Percentiles rank a stretch among this genome's conserved stretches.
These are phyloP conservation scores for Aurelia sp. DNA, from an alignment of 30 jellyfish, hydroid and myxozoan genomes.

Conservation along the genomic window DNA sequence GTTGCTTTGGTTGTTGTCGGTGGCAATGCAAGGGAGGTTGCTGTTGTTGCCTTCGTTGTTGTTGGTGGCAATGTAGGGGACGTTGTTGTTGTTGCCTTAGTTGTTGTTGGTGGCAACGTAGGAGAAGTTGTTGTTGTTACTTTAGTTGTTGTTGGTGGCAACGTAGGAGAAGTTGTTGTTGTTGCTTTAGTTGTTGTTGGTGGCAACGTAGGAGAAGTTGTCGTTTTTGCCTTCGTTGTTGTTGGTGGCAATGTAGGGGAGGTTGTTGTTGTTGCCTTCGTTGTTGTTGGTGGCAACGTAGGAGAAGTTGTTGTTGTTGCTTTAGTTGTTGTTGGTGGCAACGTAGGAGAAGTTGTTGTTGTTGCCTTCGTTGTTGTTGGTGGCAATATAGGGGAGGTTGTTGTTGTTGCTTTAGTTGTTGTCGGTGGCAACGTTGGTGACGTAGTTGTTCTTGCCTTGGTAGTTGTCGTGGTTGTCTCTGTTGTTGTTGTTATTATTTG, in stretches of 20 bases:
- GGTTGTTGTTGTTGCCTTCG: too few species aligned
- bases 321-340: not conserved
- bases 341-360: not conserved
- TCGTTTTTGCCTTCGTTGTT: not conserved
- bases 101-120: not conserved
- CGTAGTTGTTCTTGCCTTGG: not conserved
- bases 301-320: not conserved
- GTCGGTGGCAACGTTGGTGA: not conserved
- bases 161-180: slow-evolving; percentile 1
- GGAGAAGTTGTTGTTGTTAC: not conserved
- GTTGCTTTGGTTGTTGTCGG: slow-evolving; percentile 8
- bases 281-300: too few species aligned
- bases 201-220: slow-evolving; percentile 2
- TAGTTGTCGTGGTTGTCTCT: not conserved
- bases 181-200: not conserved
- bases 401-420: not conserved
- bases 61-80: not conserved
- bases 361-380: not conserved
- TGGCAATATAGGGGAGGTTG: not conserved
- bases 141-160: not conserved
- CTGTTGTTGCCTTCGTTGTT: not conserved
- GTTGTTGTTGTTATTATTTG: not conserved
- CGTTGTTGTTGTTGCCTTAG: not conserved
- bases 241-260: too few species aligned
- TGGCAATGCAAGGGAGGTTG: not conserved